Base-by-base conservation (phyloP, 2,113 vertebrate genomes). In the Irena cyanogastra region DNA sequence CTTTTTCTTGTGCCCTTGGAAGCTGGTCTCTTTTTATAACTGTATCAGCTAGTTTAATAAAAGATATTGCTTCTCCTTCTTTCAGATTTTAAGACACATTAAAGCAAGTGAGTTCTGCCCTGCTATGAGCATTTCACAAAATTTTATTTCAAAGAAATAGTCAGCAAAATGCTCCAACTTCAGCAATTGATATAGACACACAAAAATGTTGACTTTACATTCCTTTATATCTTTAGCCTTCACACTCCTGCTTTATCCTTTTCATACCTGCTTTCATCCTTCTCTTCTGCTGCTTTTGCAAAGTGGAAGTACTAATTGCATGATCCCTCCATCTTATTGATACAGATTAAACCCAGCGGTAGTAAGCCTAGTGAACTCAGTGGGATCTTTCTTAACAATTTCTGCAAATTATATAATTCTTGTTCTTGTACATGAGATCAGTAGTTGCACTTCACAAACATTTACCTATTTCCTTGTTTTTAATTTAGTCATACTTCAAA, bases 361-460 rank as follows among this genome's bases (percentile, higher is more conserved):
- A 74, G 75, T 83, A 85, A 80, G 13, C 95, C 93, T 95, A 91
- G 94, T 94, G 94, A 97, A 95, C 94, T 97, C 97, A 93, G 94
- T 89, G 66, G 93, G 91, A 88, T 95, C 72, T 94, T 90, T 83
- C 81, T 95, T 95, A 97, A 96, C 65, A 94, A 65, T 96, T 95
- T 97, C 89, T 96, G 69, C 83, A 97, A 97, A 97, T 97, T 95
- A 94, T 97, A 97, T 97, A 96, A 87, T 94, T 94, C 72, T 81
- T 94, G 45, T 85, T 97, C 71, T 82, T 94, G 68, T 82, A 80
- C 56, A 52, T 50, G 23, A 37, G 93, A 94, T 81, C 91, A 92
- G 90, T 68, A 96, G 63, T 71, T 92, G 77, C 47, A 81, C 72
- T 95, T 96, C 60, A 91, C 19, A 77, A 47, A 84, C 28, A 50